phyloP scores from a whole-genome alignment of 1,140 invertebrate species.

The Ctenoplectra terminalis region DNA sequence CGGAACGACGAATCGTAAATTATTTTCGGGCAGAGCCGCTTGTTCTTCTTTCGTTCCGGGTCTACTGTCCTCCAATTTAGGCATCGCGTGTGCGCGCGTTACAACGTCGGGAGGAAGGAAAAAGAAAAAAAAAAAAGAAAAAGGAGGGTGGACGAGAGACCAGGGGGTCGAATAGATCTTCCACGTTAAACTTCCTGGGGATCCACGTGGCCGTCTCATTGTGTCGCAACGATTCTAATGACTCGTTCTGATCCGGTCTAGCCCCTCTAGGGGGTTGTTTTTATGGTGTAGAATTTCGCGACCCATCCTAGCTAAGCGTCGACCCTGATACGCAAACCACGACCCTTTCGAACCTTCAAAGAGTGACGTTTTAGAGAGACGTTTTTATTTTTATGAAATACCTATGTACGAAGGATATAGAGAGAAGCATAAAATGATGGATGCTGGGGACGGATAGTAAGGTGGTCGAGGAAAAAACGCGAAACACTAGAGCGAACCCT shows the following conservation, averaged over 20 bases:
- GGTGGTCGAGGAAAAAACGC: not conserved
- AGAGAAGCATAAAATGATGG: too few species aligned
- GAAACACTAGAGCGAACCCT: not conserved
- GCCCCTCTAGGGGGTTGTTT: slow-evolving; percentile 31
- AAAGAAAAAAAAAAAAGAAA: slow-evolving; percentile 45
- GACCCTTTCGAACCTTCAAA: not conserved
- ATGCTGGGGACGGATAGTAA: too few species aligned
- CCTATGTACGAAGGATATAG: too few species aligned
- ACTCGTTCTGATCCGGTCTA: slow-evolving; percentile 69
- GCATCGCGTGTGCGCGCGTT: slow-evolving; percentile 69
- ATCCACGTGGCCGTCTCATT: slow-evolving; percentile 66
- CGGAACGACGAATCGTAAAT: slow-evolving; percentile 75
- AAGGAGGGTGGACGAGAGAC: slow-evolving; percentile 48
- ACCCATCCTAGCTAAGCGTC: slow-evolving; percentile 17
- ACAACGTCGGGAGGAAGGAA: slow-evolving; percentile 57
- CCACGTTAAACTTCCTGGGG: slow-evolving; percentile 66
- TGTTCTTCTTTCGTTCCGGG: slow-evolving; percentile 75
- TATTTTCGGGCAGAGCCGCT: slow-evolving; percentile 43
- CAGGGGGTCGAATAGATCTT: slow-evolving; percentile 6
- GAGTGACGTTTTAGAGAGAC: too few species aligned
- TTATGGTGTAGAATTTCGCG: slow-evolving; percentile 36
- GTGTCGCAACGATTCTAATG: slow-evolving; percentile 68
- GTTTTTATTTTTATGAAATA: too few species aligned
- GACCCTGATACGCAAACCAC: not conserved
- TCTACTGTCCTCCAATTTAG: slow-evolving; percentile 72